Evolutionary conservation across 64 coral and sea anemone genomes (phyloP), one percentile per base, ranked within the genome.

Genomic region (Montipora capricornis): DNA sequence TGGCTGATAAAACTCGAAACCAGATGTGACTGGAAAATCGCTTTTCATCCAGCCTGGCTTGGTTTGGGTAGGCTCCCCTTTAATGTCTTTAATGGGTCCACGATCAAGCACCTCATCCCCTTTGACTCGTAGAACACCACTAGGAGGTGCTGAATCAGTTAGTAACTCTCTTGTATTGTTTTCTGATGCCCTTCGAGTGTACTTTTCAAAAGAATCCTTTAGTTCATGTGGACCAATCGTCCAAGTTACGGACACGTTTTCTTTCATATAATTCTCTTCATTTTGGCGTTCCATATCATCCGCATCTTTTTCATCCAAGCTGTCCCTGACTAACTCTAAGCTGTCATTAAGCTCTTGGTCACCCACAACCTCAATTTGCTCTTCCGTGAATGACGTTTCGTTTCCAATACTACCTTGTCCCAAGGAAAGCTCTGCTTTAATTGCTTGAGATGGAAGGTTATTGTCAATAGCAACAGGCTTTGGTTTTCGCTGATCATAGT

Each of bases 311-410:
- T 78, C 93, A 49, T 95, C 88, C 55, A 95, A 89, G 52, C 93
- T 95, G 80, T 95, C 93, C 8, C 80, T 90, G 4, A 79, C 19
- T 14, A 95, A 26, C 76, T 95, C 93, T 64, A 95, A 85, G 62
- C 93, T 95, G 73, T 95, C 93, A 70, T 95, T 44, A 24, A 95
- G 45, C 19, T 81, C 74, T 17, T 68, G 49, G 46, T 83, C 80
- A 48, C 71, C 79, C 13, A 64, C 22, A 20, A 49, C 87, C 2
- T 71, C 48, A 44, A 73, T 50, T 86, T 47, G 49, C 44, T 4
- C 49, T 29, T 26, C n/a, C 17, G 19, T 15, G 68, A n/a, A 45
- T 5, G 47, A 51, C 1, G 2, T 37, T 8, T 26, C 82, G 47
- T 86, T 73, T 5, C 16, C 3, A 71, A 48, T 3, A 73, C 10